phyloP scores from a whole-genome alignment of 2,113 vertebrate species.

The Lasiurus borealis region DNA sequence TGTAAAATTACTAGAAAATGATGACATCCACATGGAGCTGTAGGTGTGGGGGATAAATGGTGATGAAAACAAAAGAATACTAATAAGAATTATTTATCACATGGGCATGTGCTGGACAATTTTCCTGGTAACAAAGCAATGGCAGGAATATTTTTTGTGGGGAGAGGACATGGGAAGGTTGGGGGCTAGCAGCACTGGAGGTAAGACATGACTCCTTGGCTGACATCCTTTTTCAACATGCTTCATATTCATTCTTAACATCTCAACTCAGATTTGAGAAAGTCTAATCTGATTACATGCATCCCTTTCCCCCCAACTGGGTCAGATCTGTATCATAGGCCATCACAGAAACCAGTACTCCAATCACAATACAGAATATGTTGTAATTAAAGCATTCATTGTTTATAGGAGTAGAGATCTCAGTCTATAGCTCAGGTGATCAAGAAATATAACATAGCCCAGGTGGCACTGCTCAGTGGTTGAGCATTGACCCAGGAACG shows the following conservation, averaged over 20 bases:
- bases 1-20: background rate
- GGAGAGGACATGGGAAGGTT: background rate
- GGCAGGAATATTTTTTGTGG: background rate
- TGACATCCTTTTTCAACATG: background rate
- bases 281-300: background rate
- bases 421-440: background rate
- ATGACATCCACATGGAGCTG: background rate
- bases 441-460: background rate
- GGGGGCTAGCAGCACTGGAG: background rate
- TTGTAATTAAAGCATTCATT: background rate
- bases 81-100: background rate
- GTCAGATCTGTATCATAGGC: background rate
- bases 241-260: background rate
- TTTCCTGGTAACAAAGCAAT: background rate
- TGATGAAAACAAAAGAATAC: background rate
- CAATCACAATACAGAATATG: background rate
- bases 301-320: fast-evolving
- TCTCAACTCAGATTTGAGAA: background rate
- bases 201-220: background rate
- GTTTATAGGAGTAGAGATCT: background rate
- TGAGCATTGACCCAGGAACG: too few relatives aligned
- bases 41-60: background rate
- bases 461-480: too few relatives aligned
- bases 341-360: background rate
- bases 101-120: background rate